Conservation (phyloP, 2,888 invertebrate species). For the Cataglyphis albicans region DNA sequence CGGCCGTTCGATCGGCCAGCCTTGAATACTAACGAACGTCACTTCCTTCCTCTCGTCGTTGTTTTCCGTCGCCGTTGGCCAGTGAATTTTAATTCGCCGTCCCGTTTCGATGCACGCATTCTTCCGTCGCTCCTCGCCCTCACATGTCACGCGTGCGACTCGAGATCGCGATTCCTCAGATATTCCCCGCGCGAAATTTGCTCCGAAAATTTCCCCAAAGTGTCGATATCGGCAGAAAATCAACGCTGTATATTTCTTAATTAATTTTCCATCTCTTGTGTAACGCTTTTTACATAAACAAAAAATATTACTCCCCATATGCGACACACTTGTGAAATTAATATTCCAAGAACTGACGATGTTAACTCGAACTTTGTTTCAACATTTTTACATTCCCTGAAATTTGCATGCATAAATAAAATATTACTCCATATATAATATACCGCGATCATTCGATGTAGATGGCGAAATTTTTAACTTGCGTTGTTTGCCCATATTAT, state of each 20-base stretch:
- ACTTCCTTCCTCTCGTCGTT: slow-evolving; percentile 85
- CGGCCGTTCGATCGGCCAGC: slow-evolving; percentile 71
- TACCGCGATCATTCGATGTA: slow-evolving; percentile 8
- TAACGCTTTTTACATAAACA: not conserved
- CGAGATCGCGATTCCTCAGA: not conserved
- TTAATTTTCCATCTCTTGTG: not conserved
- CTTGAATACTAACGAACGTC: slow-evolving; percentile 83
- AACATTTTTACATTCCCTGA: not conserved
- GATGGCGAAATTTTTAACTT: slow-evolving; percentile 21
- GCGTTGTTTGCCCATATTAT: slow-evolving; percentile 9
- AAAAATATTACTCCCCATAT: not conserved
- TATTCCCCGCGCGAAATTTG: not conserved
- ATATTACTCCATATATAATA: slow-evolving; percentile 14
- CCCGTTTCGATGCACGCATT: slow-evolving; percentile 72
- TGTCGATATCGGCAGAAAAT: not conserved
- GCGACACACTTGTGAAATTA: not conserved
- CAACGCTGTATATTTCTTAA: not conserved
- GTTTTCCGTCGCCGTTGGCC: slow-evolving; percentile 77
- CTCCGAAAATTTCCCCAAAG: not conserved
- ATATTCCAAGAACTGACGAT: not conserved
- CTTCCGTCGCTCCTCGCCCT: slow-evolving; percentile 34
- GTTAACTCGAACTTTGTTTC: not conserved
- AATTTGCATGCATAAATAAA: slow-evolving; percentile 22
- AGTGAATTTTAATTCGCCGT: slow-evolving; percentile 83
- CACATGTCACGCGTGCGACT: not conserved